These are phyloP conservation scores for Diachasmimorpha longicaudata DNA, from an alignment of 1,140 invertebrate species.

Conservation along the genomic window DNA sequence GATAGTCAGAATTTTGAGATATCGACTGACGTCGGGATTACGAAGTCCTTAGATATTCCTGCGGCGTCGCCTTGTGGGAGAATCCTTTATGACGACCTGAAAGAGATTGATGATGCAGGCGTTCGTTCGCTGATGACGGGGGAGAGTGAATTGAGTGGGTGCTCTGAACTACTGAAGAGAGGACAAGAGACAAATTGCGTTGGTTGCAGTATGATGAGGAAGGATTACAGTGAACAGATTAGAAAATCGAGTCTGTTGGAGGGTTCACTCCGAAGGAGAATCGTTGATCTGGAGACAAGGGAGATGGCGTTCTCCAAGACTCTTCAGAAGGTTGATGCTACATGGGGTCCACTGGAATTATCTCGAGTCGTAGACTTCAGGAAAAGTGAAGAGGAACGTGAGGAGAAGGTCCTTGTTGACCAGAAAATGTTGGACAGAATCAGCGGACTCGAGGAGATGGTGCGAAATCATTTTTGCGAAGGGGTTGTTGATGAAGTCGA, in stretches of 20 bases:
- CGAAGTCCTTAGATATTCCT: not conserved
- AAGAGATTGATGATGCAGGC: not conserved
- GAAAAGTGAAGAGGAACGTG: constrained; percentile 35
- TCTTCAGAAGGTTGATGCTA: constrained; percentile 56
- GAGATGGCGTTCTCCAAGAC: constrained; percentile 59
- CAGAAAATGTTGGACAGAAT: constrained; percentile 36
- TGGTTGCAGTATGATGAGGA: constrained; percentile 31
- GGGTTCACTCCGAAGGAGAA: constrained; percentile 38
- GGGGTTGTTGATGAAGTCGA: not conserved
- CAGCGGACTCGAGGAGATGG: constrained; percentile 23
- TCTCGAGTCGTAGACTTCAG: constrained; percentile 46
- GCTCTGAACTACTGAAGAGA: too few species aligned
- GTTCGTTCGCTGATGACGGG: too few species aligned
- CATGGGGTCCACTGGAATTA: constrained; percentile 56
- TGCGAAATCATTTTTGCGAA: constrained; percentile 11
- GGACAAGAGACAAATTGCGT: constrained; percentile 10
- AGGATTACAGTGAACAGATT: constrained; percentile 35
- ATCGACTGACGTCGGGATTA: not conserved
- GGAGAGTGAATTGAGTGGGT: too few species aligned
- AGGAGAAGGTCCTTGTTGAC: constrained; percentile 40
- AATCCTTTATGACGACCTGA: constrained; percentile 12
- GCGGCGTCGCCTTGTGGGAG: constrained; percentile 15
- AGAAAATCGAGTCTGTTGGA: constrained; percentile 33
- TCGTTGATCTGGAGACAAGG: constrained; percentile 55
- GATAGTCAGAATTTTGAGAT: not conserved